Evolutionary conservation across 1,140 invertebrate genomes (phyloP).

Genomic region (Solenopsis fugax): DNA sequence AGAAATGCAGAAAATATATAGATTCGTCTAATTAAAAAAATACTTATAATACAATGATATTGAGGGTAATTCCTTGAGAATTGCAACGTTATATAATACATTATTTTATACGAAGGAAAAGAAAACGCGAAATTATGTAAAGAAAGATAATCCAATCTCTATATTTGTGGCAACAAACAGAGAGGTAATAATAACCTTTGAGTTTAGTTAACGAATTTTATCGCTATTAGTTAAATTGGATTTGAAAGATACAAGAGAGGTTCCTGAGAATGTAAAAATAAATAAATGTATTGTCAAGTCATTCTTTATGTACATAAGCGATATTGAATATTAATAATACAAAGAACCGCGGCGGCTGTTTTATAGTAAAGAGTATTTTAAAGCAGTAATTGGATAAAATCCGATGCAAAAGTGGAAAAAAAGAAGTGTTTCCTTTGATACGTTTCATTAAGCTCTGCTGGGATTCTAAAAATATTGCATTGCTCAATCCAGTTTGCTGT

Average conservation of each 20-base stretch:
- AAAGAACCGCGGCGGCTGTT: conserved; percentile 52
- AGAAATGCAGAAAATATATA: conserved; percentile 14
- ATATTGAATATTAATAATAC: not conserved
- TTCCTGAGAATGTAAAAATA: conserved; percentile 32
- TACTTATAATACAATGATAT: not conserved
- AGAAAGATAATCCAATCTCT: conserved; percentile 7
- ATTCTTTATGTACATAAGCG: not conserved
- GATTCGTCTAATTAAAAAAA: not conserved
- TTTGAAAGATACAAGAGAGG: conserved; percentile 57
- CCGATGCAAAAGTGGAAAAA: conserved; percentile 40
- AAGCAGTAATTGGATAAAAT: conserved; percentile 64
- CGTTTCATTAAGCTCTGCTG: conserved; percentile 57
- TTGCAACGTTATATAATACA: not conserved
- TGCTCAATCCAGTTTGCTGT: conserved; percentile 5
- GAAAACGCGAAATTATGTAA: not conserved
- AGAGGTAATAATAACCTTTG: conserved; percentile 63
- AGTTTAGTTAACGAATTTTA: conserved; percentile 69
- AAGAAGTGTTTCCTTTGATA: conserved; percentile 60
- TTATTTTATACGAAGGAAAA: not conserved
- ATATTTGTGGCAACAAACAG: not conserved
- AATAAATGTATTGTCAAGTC: conserved; percentile 20
- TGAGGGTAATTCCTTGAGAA: not conserved
- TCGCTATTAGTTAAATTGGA: conserved; percentile 63
- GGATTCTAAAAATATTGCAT: conserved; percentile 10
- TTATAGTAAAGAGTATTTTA: conserved; percentile 28